Percentiles rank a stretch among this genome's conserved stretches.
Evolutionary conservation across 2,888 invertebrate genomes (phyloP).

Genomic region (Lucinisca nassula): DNA sequence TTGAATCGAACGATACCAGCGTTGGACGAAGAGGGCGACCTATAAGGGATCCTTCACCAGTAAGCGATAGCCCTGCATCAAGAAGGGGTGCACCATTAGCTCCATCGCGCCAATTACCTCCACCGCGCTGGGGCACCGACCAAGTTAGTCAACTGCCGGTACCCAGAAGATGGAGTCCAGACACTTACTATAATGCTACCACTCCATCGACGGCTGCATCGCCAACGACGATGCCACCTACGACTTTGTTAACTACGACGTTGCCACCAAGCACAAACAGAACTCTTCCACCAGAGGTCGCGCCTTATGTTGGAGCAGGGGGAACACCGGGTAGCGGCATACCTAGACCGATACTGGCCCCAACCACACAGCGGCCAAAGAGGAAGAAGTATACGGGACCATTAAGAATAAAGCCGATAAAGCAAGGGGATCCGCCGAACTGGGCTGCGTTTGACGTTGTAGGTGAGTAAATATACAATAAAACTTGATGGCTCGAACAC

Average conservation of each 20-base stretch:
- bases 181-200: not conserved
- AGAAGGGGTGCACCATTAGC: no score
- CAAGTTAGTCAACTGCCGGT: not conserved
- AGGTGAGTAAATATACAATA: no score
- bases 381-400: not conserved
- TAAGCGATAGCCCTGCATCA: not conserved
- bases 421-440: not conserved
- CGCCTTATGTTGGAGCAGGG: not conserved
- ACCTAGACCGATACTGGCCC: not conserved
- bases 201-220: not conserved
- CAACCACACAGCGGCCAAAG: not conserved
- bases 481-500: no score
- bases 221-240: not conserved
- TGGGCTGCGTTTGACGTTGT: not conserved
- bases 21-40: not conserved
- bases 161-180: not conserved
- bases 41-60: not conserved
- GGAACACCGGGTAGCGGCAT: not conserved
- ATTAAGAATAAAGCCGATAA: not conserved
- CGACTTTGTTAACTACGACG: not conserved
- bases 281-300: not conserved
- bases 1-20: not conserved
- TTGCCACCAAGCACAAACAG: not conserved
- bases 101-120: no score
- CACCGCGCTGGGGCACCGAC: not conserved